Percentiles rank a stretch among this genome's conserved stretches.
Evolutionary conservation across 2,797 vertebrate species (phyloP).

Genomic region (Leptodactylus fallax): DNA sequence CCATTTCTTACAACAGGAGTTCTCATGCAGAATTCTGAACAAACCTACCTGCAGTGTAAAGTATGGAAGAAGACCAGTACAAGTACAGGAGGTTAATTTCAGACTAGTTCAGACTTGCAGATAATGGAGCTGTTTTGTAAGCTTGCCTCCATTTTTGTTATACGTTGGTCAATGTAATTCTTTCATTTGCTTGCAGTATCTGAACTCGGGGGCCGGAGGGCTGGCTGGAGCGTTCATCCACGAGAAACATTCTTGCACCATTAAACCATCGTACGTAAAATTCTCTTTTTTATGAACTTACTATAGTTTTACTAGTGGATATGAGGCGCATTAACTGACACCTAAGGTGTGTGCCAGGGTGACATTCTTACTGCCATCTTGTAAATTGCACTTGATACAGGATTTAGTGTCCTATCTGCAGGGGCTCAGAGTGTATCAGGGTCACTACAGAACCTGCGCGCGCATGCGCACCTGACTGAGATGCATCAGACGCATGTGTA

Average conservation of each 20-base stretch:
- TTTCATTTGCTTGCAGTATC: conserved; percentile 79
- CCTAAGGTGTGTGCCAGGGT: not conserved
- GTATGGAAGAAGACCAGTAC: not conserved
- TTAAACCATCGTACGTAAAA: conserved; percentile 86
- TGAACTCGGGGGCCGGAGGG: conserved; percentile 93
- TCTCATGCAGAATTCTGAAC: too few relatives aligned
- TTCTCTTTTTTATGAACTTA: not conserved
- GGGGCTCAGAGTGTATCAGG: not conserved
- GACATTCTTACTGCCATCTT: not conserved
- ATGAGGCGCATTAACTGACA: too few relatives aligned
- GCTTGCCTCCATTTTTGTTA: too few relatives aligned
- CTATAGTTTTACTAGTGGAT: not conserved
- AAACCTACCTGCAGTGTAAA: not conserved
- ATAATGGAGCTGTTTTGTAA: too few relatives aligned
- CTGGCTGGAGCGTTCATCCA: conserved; percentile 89
- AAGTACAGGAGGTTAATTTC: too few relatives aligned
- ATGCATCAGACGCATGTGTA: too few relatives aligned
- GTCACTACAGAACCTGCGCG: too few relatives aligned
- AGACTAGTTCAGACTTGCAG: too few relatives aligned
- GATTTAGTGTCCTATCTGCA: not conserved
- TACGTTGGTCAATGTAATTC: not conserved
- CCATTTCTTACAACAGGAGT: too few relatives aligned
- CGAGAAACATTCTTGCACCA: conserved; percentile 79
- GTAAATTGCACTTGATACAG: not conserved
- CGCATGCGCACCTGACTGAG: too few relatives aligned